phyloP scores from a whole-genome alignment of 2,113 vertebrate species.

The Bos indicus region DNA sequence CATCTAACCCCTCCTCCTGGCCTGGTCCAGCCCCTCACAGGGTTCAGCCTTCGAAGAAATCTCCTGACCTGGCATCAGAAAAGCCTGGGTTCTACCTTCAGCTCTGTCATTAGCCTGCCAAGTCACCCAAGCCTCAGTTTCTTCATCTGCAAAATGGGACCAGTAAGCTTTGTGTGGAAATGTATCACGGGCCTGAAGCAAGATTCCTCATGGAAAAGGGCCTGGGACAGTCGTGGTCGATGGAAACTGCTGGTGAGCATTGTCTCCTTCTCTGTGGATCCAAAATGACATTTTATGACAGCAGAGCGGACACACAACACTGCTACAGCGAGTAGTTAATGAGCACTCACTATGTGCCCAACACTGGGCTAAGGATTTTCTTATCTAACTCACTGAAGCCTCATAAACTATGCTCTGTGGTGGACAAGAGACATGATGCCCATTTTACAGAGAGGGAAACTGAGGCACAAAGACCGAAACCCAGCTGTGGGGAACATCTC shows the following conservation, averaged over 20 bases:
- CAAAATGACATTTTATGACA: not conserved
- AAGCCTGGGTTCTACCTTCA: not conserved
- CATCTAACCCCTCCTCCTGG: not conserved
- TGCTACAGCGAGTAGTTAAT: accelerated
- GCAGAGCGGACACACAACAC: accelerated
- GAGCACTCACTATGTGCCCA: accelerated
- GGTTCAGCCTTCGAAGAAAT: not conserved
- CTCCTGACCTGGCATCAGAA: not conserved
- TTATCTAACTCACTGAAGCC: not conserved
- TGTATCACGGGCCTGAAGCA: accelerated
- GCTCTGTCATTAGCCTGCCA: not conserved
- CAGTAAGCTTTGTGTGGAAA: not conserved
- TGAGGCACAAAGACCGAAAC: not conserved
- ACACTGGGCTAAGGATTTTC: not conserved
- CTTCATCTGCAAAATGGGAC: not conserved
- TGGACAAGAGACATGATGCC: not conserved
- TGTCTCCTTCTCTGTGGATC: not conserved
- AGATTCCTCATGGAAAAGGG: accelerated
- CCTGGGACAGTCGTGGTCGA: accelerated
- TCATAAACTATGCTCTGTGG: not conserved
- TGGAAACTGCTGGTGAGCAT: accelerated
- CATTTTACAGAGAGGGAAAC: not conserved
- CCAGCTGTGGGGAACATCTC: not conserved
- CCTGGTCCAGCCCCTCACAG: not conserved
- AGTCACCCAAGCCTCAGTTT: not conserved